Evolutionary conservation across 2,797 vertebrate genomes (phyloP), one percentile per base, ranked within the genome.

Genomic region (Buceros bicornis): DNA sequence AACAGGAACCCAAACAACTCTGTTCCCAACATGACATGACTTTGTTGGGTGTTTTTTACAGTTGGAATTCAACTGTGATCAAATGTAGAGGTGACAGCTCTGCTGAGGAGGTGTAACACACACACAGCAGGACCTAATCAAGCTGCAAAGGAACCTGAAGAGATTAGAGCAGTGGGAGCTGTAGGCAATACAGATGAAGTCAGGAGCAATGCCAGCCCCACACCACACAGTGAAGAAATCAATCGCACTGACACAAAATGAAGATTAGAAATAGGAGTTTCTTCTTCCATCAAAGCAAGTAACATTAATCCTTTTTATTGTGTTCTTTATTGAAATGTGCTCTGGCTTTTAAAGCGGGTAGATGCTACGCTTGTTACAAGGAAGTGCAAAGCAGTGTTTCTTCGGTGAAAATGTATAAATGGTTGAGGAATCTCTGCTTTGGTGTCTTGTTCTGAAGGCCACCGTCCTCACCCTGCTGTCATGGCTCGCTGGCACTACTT

Each of bases 1-100:
- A 95, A 97, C 95, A 51, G 60, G 65, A 92, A 37, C 56, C 88
- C 92, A 94, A 95, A 96, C 92, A 93, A 94, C 65, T 56, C 87
- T 77, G 64, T 74, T 95, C 91, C 79, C 90, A 64, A 50, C 87
- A 37, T 50, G 89, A 65, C 1, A 20, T 33, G 82, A 73, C 84
- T 95, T 90, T 90, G 86, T 90, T 91, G 92, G 89, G 93, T 95
- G 94, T 94, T 93, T 71, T 79, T 84, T 71, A 76, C 83, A 89
- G 93, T 7, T 82, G 83, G 89, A 87, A 79, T 58, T 96, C 86
- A 54, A 8, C 94, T 77, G 94, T 80, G 93, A 96, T 95, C 96
- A 94, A 92, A 94, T 25, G 84, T 64, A 61, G 42, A 91, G 93
- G 92, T 86, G 91, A 70, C 89, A 92, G 94, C 89, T 92, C 89